Evolutionary conservation across 2,888 invertebrate genomes (phyloP).

Genomic region (Megastigmus dorsalis): DNA sequence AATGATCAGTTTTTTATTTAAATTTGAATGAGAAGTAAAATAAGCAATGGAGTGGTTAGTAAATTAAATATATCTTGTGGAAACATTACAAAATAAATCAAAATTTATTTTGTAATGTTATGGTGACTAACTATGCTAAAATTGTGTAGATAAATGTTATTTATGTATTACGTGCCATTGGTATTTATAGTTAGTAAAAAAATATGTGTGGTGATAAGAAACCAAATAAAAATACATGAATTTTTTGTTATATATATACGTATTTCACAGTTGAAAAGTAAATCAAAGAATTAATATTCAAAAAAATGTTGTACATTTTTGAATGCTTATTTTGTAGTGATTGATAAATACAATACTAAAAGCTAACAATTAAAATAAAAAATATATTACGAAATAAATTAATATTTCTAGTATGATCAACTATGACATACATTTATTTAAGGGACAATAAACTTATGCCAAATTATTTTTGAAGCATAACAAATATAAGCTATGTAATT

Average conservation of each 20-base stretch:
- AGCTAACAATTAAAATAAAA: background rate
- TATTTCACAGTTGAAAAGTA: conserved; percentile 2
- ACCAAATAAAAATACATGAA: conserved; percentile 49
- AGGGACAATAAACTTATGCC: conserved; percentile 8
- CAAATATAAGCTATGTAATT: background rate
- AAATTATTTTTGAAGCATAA: conserved; percentile 15
- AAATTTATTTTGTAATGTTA: conserved; percentile 17
- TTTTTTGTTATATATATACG: conserved; percentile 6
- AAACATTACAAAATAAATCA: conserved; percentile 21
- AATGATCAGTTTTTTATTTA: conserved; percentile 34
- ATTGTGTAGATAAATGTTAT: conserved; percentile 31
- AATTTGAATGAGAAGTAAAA: conserved; percentile 2
- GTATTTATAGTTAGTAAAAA: conserved; percentile 42
- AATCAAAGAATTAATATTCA: conserved; percentile 27
- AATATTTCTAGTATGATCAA: background rate
- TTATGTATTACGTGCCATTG: conserved; percentile 40
- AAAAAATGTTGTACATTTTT: background rate
- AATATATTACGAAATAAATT: conserved; percentile 2
- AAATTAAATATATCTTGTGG: conserved; percentile 10
- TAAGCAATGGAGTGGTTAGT: background rate
- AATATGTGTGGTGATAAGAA: conserved; percentile 49
- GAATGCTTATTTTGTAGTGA: background rate
- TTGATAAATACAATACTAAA: too few relatives aligned
- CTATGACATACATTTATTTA: background rate
- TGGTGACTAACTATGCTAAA: conserved; percentile 1